A percentile compares a stretch with the other conserved stretches of the same genome.
Conservation (phyloP, 2,113 vertebrate species). For the Mungos mungo region DNA sequence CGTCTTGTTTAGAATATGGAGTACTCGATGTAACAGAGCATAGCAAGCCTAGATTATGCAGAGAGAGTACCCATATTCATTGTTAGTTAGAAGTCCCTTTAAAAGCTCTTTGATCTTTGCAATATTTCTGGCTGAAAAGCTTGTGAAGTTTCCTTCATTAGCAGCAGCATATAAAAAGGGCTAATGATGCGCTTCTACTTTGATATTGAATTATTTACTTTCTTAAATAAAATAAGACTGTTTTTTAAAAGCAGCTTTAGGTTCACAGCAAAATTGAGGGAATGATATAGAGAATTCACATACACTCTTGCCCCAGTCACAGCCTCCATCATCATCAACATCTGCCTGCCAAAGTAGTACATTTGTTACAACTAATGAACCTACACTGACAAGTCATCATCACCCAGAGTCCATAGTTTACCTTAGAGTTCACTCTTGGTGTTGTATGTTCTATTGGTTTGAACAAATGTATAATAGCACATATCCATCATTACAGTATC, state of each 20-base stretch:
- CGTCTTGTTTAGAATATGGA: not conserved
- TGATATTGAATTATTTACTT: not conserved
- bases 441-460: not conserved
- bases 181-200: not conserved
- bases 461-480: not conserved
- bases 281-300: not conserved
- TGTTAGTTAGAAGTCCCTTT: not conserved
- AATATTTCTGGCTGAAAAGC: not conserved
- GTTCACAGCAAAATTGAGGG: not conserved
- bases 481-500: not conserved
- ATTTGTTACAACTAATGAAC: not conserved
- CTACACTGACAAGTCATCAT: not conserved
- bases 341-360: not conserved
- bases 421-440: not conserved
- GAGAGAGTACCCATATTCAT: not conserved
- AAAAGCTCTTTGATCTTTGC: slow-evolving; percentile 1
- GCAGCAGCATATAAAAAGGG: not conserved
- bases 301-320: not conserved
- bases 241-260: not conserved
- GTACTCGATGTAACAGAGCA: not conserved
- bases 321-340: not conserved
- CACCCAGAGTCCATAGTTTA: not conserved
- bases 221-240: not conserved
- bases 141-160: not conserved
- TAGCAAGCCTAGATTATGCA: not conserved